Base-by-base conservation (phyloP, 2,113 vertebrate genomes). In the Pluvialis apricaria region DNA sequence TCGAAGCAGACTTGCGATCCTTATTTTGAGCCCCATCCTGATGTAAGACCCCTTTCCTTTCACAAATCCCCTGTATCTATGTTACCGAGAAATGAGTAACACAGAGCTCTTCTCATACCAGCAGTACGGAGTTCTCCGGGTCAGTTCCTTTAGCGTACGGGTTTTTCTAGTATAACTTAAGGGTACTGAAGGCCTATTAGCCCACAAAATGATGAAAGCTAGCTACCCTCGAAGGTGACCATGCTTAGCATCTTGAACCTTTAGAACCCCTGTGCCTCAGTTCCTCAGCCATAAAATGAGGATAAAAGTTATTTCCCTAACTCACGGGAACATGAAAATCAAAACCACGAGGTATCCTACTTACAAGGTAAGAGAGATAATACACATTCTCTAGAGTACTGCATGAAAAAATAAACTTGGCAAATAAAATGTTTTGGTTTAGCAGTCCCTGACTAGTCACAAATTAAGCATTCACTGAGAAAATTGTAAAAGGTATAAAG, bases 341-440 rank as follows among this genome's bases (percentile, higher is more conserved):
- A 76, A 76, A 88, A 62, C 16, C 26, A 26, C 5, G 26, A 86
- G 32, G 15, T 45, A 79, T 66, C n/a, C 49, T 47, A 32, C 52
- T 40, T 55, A 81, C 6, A 83, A 76, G 25, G 29, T 47, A 68
- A 91, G 10, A 40, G 21, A 4, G 2, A 82, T 36, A 73, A 75
- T 68, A 88, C 60, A 85, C 22, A 49, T 82, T 61, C 62, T 65
- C 15, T 18, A 73, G 38, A 80, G 25, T 38, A 40, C 3, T 42
- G 34, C 16, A 44, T 26, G 29, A 84, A 92, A 92, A 92, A 86
- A 60, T 34, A 26, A 82, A 44, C n/a, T 81, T 84, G 69, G 55
- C 44, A 89, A 86, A 75, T 71, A 51, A 89, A 86, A 88, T 38
- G 25, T 40, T 91, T 91, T 82, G 15, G 8, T 78, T 93, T 78